Evolutionary conservation across 2,113 vertebrate genomes (phyloP).

Genomic region (Sus scrofa): T2T-Sscrofa CM000819.6:70576501-70577000

Average conservation of each 20-base stretch:
- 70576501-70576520: neutral
- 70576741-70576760: neutral
- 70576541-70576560: neutral
- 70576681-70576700: neutral
- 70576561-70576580: neutral
- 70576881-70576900: neutral
- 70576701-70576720: neutral
- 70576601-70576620: neutral
- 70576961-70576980: neutral
- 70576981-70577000: neutral
- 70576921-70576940: neutral
- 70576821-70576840: neutral
- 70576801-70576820: neutral
- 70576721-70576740: neutral
- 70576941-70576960: neutral
- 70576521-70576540: neutral
- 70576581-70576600: neutral
- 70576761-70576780: neutral
- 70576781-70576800: neutral
- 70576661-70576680: neutral
- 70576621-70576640: neutral
- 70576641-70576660: neutral
- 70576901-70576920: neutral
- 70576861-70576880: neutral
- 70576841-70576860: neutral